Conservation (phyloP, 2,888 invertebrate genomes). For the Pycnomerus fuliginosus region DNA sequence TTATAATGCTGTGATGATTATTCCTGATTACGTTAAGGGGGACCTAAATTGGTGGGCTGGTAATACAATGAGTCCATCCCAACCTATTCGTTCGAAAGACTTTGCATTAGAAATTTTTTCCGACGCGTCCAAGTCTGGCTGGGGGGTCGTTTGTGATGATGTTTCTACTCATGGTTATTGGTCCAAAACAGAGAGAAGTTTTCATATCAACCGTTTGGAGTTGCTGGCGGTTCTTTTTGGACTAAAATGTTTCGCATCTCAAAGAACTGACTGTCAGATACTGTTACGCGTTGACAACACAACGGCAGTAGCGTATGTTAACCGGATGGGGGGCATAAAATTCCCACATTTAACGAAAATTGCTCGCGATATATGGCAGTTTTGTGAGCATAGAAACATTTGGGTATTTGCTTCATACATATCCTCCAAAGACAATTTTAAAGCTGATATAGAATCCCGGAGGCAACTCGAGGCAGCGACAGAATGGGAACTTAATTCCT, state of each 20-base stretch:
- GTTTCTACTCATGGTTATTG: not conserved
- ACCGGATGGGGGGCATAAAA: constrained; percentile 19
- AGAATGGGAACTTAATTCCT: not conserved
- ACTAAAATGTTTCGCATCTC: constrained; percentile 7
- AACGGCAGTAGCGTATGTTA: constrained; percentile 31
- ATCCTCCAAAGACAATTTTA: not conserved
- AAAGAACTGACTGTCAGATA: constrained; percentile 13
- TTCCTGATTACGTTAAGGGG: no score
- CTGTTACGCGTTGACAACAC: constrained; percentile 34
- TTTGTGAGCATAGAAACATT: not conserved
- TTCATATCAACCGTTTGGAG: constrained; percentile 11
- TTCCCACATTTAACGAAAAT: not conserved
- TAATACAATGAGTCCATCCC: no score
- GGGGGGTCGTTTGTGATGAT: constrained; percentile 7
- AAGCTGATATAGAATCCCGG: not conserved
- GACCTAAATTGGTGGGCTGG: no score
- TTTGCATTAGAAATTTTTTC: no score
- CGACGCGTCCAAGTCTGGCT: constrained; percentile 12
- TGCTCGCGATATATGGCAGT: not conserved
- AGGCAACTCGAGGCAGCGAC: not conserved
- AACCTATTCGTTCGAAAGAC: no score
- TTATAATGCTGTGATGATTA: no score
- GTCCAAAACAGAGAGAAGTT: not conserved
- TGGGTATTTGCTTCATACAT: not conserved
- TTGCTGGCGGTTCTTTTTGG: constrained; percentile 6